These are phyloP conservation scores for Pissodes strobi DNA, from an alignment of 1,140 invertebrate genomes.

Conservation along the genomic window DNA sequence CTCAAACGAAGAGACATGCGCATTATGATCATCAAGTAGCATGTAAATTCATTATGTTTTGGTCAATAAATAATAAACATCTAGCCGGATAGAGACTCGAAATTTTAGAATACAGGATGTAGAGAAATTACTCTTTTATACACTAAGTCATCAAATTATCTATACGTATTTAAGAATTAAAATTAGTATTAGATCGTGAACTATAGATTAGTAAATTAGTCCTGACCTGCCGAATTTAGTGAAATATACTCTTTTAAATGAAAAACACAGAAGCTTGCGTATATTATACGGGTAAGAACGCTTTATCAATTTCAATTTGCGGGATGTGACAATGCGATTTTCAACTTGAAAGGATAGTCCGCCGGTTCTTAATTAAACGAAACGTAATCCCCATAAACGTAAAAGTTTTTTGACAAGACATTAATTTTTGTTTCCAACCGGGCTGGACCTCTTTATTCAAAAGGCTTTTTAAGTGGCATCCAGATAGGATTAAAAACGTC, in stretches of 20 bases:
- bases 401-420: slow-evolving; percentile 9
- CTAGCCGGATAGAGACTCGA: too few species aligned
- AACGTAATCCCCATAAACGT: slow-evolving; percentile 6
- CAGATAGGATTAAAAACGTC: not conserved
- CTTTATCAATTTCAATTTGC: slow-evolving; percentile 12
- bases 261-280: not conserved
- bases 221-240: not conserved
- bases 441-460: slow-evolving; percentile 9
- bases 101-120: too few species aligned
- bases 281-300: slow-evolving; percentile 9
- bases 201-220: too few species aligned
- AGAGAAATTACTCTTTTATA: too few species aligned
- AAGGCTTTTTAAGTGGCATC: slow-evolving; percentile 10
- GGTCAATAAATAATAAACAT: too few species aligned
- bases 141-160: too few species aligned
- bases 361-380: slow-evolving; percentile 11
- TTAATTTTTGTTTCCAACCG: slow-evolving; percentile 10
- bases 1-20: too few species aligned
- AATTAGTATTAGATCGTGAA: too few species aligned
- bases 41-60: too few species aligned
- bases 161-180: too few species aligned
- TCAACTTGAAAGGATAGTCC: slow-evolving; percentile 2
- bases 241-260: not conserved
- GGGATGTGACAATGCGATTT: slow-evolving; percentile 8
- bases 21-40: too few species aligned